Evolutionary conservation across 2,113 vertebrate species (phyloP).

Genomic region (Pipra filicauda): DNA sequence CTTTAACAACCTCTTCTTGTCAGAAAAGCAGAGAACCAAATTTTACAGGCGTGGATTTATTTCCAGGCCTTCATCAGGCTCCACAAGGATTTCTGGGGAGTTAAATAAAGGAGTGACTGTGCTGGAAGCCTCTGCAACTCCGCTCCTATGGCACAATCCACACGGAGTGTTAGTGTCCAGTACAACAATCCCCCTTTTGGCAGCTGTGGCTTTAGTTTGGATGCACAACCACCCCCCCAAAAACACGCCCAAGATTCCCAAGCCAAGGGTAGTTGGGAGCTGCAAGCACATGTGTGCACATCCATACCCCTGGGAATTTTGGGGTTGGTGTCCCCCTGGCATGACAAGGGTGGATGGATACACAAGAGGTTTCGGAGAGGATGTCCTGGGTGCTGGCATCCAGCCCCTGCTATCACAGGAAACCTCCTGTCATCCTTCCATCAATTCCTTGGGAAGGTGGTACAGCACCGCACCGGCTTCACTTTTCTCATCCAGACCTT

Average conservation of each 20-base stretch:
- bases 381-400: neutral
- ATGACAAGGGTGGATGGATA: rapidly evolving
- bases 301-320: neutral
- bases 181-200: neutral
- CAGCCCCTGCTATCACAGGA: neutral
- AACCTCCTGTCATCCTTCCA: neutral
- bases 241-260: neutral
- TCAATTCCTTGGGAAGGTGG: neutral
- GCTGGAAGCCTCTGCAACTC: neutral
- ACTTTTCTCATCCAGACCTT: neutral
- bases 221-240: neutral
- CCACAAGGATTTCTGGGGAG: neutral
- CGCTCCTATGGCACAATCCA: neutral
- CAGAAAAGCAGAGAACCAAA: neutral
- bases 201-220: neutral
- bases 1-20: neutral
- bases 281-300: rapidly evolving
- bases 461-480: rapidly evolving
- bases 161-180: neutral
- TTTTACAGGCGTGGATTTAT: neutral
- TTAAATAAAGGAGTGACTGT: neutral
- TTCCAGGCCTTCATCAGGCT: neutral
- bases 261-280: neutral
- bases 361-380: neutral
- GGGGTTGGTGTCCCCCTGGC: neutral